Evolutionary conservation across 2,797 vertebrate genomes (phyloP).

Genomic region (Eleutherodactylus coqui): DNA sequence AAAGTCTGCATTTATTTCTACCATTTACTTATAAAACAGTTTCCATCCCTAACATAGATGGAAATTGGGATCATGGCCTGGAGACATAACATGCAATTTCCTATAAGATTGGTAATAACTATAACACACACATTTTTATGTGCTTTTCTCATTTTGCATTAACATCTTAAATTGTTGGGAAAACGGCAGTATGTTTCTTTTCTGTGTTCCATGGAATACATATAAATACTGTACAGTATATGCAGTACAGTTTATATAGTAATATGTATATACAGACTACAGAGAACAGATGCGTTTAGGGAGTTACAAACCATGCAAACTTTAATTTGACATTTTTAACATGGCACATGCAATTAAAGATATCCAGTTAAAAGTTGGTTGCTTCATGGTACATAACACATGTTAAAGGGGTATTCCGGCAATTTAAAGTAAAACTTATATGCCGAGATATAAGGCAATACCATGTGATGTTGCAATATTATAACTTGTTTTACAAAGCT

Average conservation of each 20-base stretch:
- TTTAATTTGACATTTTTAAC: too few relatives aligned
- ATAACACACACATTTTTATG: slow-evolving; percentile 46
- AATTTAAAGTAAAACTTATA: too few relatives aligned
- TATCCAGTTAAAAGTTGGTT: too few relatives aligned
- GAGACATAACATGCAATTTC: slow-evolving; percentile 59
- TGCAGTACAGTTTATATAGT: background rate
- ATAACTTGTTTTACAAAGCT: too few relatives aligned
- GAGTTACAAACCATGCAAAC: too few relatives aligned
- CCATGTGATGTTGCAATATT: too few relatives aligned
- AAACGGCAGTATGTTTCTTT: slow-evolving; percentile 19
- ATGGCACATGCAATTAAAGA: too few relatives aligned
- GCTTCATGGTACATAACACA: too few relatives aligned
- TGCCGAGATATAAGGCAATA: too few relatives aligned
- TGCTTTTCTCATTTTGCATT: slow-evolving; percentile 42
- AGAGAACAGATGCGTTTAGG: too few relatives aligned
- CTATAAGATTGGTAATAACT: slow-evolving; percentile 47
- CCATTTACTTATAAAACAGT: slow-evolving; percentile 57
- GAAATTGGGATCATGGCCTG: slow-evolving; percentile 60
- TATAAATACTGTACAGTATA: background rate
- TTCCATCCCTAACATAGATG: slow-evolving; percentile 52
- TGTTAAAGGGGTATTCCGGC: too few relatives aligned
- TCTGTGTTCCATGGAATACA: background rate
- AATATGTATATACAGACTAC: background rate
- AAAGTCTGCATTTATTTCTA: slow-evolving; percentile 55
- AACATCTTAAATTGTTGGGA: slow-evolving; percentile 33